Evolutionary conservation across 2,113 vertebrate genomes (phyloP).

Genomic region (Capreolus pygargus): DNA sequence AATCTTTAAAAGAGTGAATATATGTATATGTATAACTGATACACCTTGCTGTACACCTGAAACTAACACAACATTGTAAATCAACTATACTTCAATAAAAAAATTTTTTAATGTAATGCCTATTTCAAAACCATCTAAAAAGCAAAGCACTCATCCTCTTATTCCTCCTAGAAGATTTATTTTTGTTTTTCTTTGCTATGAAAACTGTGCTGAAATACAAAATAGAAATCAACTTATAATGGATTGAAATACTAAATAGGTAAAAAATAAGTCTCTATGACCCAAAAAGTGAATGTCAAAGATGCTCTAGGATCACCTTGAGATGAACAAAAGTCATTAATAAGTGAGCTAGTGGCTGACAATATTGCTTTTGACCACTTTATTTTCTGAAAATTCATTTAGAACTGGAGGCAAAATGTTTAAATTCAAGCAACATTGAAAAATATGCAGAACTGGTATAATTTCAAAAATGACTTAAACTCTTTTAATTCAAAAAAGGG

Average conservation of each 20-base stretch:
- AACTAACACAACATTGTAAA: not conserved
- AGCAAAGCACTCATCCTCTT: not conserved
- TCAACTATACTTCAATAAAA: not conserved
- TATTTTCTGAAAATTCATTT: constrained; percentile 22
- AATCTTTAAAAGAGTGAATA: not conserved
- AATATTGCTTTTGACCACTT: constrained; percentile 33
- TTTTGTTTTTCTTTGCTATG: not conserved
- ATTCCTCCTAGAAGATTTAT: not conserved
- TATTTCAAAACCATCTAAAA: constrained; percentile 3
- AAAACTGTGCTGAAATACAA: not conserved
- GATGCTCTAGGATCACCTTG: not conserved
- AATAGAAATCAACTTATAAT: not conserved
- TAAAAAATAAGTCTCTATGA: not conserved
- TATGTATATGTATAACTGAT: not conserved
- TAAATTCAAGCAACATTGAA: constrained; percentile 31
- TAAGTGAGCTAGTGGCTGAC: not conserved
- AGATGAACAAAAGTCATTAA: not conserved
- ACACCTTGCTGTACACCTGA: not conserved
- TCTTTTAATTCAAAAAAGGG: constrained; percentile 7
- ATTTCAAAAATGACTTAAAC: constrained; percentile 6
- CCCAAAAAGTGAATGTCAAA: not conserved
- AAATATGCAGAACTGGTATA: not conserved
- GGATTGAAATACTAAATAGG: not conserved
- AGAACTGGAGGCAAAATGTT: constrained; percentile 38
- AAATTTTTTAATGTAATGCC: not conserved